Base-by-base conservation (phyloP, 2,888 invertebrate genomes). In the Aquatica leii region DNA sequence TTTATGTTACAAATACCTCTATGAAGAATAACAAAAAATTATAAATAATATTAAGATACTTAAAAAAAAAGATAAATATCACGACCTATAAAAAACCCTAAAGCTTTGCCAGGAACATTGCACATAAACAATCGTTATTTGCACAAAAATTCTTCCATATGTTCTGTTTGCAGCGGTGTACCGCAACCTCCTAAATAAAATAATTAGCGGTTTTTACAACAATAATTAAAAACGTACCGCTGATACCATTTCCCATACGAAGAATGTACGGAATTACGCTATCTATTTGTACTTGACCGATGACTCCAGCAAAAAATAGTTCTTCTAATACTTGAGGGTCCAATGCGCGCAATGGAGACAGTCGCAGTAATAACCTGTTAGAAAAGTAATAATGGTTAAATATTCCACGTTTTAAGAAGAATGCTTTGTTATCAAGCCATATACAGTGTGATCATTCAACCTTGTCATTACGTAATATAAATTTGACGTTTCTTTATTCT, bases 181-280 rank as follows among this genome's bases (percentile, higher is more conserved):
- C 62, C 65, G 63, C 68, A 76, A 58, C 67, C 72, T 18, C 70
- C 71, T 69, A 53, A 40, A 48, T 56, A 43, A 56, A 46, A n/a
- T n/a, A n/a, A n/a, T n/a, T n/a, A n/a, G n/a, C 11, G 11, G 37
- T 12, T 37, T 17, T 37, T 31, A n/a, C 2, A 24, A 51, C 11
- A 14, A 12, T 17, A 6, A 1, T 12, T 31, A 34, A 14, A 24
- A 6, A 24, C 24, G 14, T 61, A 65, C 65, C 65, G 51, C 59
- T 43, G 17, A 62, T 46, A 35, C 66, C 59, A 43, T 71, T 73
- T 31, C 78, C 78, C 81, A 81, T 83, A 67, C 87, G 90, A 71
- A 98, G 86, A 77, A 98, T 91, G 75, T 92, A 95, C 21, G 97
- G 97, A 81, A 98, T 93, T 72, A 98, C 93, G 77, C 93, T 94